These are phyloP conservation scores for Sarcophaga rosellei DNA, from an alignment of 2,888 invertebrate genomes.

Conservation along the genomic window DNA sequence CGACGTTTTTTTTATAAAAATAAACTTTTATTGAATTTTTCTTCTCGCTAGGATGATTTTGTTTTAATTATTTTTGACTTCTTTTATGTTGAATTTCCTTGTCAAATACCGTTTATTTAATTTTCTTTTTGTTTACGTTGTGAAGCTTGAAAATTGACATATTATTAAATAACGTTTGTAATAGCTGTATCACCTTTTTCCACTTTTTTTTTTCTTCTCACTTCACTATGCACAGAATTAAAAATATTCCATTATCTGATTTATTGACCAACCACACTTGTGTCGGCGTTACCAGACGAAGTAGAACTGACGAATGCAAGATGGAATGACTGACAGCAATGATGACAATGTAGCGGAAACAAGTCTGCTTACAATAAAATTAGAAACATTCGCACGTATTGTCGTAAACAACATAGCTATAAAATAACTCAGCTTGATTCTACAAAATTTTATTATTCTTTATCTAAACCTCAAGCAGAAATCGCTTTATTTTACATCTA, in stretches of 20 bases:
- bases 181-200: constrained; percentile 48
- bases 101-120: constrained; percentile 43
- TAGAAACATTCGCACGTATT: too few species aligned
- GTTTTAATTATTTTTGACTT: background rate
- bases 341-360: background rate
- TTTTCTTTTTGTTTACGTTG: constrained; percentile 63
- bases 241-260: constrained; percentile 62
- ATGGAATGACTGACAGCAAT: background rate
- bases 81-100: background rate
- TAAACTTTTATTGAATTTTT: constrained; percentile 48
- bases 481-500: too few species aligned
- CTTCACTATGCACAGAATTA: constrained; percentile 55
- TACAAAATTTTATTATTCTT: too few species aligned
- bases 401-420: too few species aligned
- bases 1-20: constrained; percentile 60
- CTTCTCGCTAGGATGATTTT: constrained; percentile 26
- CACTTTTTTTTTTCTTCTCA: constrained; percentile 48
- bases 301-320: background rate
- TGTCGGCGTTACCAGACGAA: constrained; percentile 23
- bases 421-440: too few species aligned
- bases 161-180: constrained; percentile 47
- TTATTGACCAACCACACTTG: constrained; percentile 39
- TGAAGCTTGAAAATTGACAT: constrained; percentile 63
- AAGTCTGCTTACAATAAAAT: too few species aligned
- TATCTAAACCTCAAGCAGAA: too few species aligned